These are phyloP conservation scores for Lophius piscatorius DNA, from an alignment of 2,113 vertebrate species.

Conservation along the genomic window DNA sequence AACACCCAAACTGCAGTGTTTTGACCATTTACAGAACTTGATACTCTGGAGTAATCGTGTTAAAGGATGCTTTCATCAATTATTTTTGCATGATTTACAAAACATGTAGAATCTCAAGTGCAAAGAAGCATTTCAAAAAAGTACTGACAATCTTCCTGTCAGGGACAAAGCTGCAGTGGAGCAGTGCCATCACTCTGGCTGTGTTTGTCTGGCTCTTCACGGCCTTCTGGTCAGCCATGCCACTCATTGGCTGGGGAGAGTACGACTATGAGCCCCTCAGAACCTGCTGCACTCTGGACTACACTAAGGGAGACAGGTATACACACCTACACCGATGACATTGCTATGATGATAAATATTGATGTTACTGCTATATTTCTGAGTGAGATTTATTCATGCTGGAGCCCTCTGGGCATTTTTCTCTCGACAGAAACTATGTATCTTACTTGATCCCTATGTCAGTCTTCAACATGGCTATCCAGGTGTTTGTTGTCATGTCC, in stretches of 20 bases:
- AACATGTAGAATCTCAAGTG: not conserved
- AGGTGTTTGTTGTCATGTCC: constrained; percentile 86
- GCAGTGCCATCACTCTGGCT: constrained; percentile 80
- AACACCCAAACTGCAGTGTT: too few species aligned
- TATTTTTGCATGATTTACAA: too few species aligned
- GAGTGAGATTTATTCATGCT: not conserved
- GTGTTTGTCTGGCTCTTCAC: constrained; percentile 89
- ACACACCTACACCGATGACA: not conserved
- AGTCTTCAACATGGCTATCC: constrained; percentile 90
- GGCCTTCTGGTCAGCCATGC: constrained; percentile 92
- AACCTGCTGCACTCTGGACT: constrained; percentile 96
- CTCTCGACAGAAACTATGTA: constrained; percentile 85
- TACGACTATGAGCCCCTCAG: constrained; percentile 94
- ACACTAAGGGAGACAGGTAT: constrained; percentile 91
- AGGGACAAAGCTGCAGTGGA: constrained; percentile 92
- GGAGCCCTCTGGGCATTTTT: not conserved
- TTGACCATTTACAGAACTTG: too few species aligned
- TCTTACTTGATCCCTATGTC: constrained; percentile 90
- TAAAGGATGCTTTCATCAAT: too few species aligned
- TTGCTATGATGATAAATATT: too few species aligned
- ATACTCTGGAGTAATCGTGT: too few species aligned
- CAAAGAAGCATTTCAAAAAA: too few species aligned
- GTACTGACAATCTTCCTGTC: constrained; percentile 4
- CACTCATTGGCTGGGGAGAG: constrained; percentile 93
- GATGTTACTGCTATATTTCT: not conserved